A percentile compares a stretch with the other conserved stretches of the same genome.
phyloP scores from a whole-genome alignment of 1,140 invertebrate species.

The Hyposmocoma kahamanoa region DNA sequence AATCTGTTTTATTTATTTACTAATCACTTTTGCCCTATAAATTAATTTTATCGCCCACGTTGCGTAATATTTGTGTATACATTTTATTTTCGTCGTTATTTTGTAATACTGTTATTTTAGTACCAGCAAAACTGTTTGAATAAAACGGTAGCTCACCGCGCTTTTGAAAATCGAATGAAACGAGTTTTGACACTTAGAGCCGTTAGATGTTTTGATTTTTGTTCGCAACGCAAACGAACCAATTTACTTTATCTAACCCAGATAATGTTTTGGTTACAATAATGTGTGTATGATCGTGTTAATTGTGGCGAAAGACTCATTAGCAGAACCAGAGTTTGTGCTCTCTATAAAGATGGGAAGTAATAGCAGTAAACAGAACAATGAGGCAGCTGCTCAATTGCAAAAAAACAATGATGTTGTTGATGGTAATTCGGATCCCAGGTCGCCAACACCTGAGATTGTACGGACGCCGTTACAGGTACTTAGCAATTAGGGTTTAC shows the following conservation, averaged over 20 bases:
- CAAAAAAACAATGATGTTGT: conserved; percentile 40
- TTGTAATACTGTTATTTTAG: too few species aligned
- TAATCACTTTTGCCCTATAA: too few species aligned
- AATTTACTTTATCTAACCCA: conserved; percentile 6
- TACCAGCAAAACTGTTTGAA: too few species aligned
- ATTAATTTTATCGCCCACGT: too few species aligned
- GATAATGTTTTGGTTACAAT: conserved; percentile 15
- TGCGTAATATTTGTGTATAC: too few species aligned
- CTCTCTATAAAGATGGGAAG: conserved; percentile 43
- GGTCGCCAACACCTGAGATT: conserved; percentile 66
- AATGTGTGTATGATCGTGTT: background rate
- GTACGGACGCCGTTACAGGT: conserved; percentile 60
- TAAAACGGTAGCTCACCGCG: too few species aligned
- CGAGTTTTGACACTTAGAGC: conserved; percentile 41
- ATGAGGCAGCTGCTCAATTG: conserved; percentile 30
- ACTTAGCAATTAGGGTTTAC: too few species aligned
- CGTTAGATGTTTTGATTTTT: conserved; percentile 60
- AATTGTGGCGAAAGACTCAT: background rate
- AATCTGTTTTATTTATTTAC: too few species aligned
- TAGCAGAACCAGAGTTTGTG: background rate
- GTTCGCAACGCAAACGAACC: background rate
- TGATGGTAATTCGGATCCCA: conserved; percentile 51
- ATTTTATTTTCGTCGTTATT: too few species aligned
- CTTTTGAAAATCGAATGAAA: conserved; percentile 45
- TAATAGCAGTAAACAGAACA: conserved; percentile 49